Base-by-base conservation (phyloP, 2,113 vertebrate genomes). In the Thryonomys swinderianus region DNA sequence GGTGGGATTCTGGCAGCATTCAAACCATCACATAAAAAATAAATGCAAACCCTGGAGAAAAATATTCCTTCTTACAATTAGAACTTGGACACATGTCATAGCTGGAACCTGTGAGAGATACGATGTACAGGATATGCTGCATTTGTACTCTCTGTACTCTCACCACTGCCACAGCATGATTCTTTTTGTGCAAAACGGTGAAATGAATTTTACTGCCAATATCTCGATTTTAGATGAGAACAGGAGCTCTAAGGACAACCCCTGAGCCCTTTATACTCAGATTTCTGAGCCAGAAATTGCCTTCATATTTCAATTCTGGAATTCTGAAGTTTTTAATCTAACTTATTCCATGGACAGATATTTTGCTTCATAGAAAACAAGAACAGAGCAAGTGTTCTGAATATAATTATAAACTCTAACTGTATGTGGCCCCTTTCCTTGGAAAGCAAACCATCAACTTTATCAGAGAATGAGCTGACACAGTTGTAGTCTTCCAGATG, bases 11-110 rank as follows among this genome's bases (percentile, higher is more conserved):
- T 94, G 84, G 57, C 74, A 97, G 48, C 71, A 94, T 91, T 37
- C 18, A 92, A 95, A 95, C 95, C 94, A 30, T 93, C 91, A 76
- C 89, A 91, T 89, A 48, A 78, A 91, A 87, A 88, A 82, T 85
- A 88, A 95, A 84, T 93, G 57, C 48, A 96, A 91, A 93, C n/a
- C 32, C 40, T 67, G 59, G 83, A 87, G 51, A 7, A 17, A 93
- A 87, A 96, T 74, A 66, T 37, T n/a, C 64, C 55, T 96, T 84
- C 32, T 90, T 85, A 16, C 25, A 92, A 69, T 48, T 48, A 89
- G 23, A 37, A 59, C 55, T 92, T 93, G 55, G 37, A 80, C 69
- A 97, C 40, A 51, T 71, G 74, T 95, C 74, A 25, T 61, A 96
- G 42, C n/a, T 86, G 55, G 79, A 93, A 93, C 42, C 61, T 79